A percentile compares a stretch with the other conserved stretches of the same genome.
Evolutionary conservation across 2,113 vertebrate species (phyloP).

Genomic region (Chrysemys picta): DNA sequence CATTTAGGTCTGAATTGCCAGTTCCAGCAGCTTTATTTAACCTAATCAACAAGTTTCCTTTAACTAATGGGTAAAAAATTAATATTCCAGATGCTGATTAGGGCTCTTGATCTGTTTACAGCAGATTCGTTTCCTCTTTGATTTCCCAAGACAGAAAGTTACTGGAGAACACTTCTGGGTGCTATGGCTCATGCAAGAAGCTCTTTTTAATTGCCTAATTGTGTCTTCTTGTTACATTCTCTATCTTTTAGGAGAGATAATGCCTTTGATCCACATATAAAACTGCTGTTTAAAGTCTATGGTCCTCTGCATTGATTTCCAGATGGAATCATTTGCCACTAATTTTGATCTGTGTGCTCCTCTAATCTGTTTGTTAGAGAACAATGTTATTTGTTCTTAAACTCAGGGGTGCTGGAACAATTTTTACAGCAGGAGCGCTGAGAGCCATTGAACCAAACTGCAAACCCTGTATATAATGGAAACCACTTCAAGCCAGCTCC

Average conservation of each 20-base stretch:
- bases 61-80: neutral
- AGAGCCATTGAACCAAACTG: no score
- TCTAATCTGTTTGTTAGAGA: neutral
- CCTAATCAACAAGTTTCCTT: neutral
- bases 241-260: neutral
- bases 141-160: neutral
- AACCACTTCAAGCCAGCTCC: no score
- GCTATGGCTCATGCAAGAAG: neutral
- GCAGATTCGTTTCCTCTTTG: neutral
- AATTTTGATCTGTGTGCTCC: neutral
- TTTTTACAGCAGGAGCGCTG: no score
- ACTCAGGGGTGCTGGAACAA: no score
- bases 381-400: neutral
- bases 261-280: neutral
- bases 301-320: neutral
- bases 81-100: neutral
- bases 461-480: no score
- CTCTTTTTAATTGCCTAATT: neutral
- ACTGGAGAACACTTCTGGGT: neutral
- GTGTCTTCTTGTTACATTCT: neutral
- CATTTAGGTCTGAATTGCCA: neutral
- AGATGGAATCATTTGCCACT: neutral
- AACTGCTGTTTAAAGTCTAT: neutral
- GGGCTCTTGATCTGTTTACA: neutral
- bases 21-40: neutral